Base-by-base conservation (phyloP, 2,888 invertebrate genomes). In the Nudaria mundana region DNA sequence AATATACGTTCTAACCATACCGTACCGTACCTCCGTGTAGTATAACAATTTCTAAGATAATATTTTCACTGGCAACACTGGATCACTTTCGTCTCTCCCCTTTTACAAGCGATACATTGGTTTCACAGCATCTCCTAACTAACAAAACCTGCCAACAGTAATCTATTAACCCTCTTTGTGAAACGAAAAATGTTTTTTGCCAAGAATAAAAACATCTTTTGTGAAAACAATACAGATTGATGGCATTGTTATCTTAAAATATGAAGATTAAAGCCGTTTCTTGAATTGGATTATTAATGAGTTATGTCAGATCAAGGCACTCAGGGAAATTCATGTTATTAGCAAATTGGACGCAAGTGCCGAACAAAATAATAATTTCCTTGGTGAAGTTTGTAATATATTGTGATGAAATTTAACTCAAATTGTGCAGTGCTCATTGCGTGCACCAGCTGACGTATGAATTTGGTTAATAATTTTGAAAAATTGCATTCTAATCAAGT, bases 161-260 rank as follows among this genome's bases (percentile, higher is more conserved):
- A 71, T 71, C 58, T 68, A 62, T 73, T 69, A 69, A 29, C 47
- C 31, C 47, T 44, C 45, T 46, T 42, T 47, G 33, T 18, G 33
- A 25, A 38, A 16, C 36, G 40, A 48, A 56, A 64, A 65, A 62
- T 59, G 65, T 69, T 67, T 71, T 71, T 16, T 72, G 60, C 48
- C 32, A 7, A 15, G 15, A 48, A 30, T 63, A 57, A 75, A 80
- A 81, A 80, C 76, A 81, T 80, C 78, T 80, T n/a, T 81, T 80
- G 66, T 60, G 66, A 63, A 68, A 66, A 68, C 66, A 68, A 49
- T 60, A 52, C 57, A 67, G 72, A 74, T 74, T 60, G 67, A 67
- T 63, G 65, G 50, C 65, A 63, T 63, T 64, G 63, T 57, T 55
- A 55, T 49, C 46, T 41, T 37, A 43, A 48, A 56, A 61, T 53